Base-by-base conservation (phyloP, 2,113 vertebrate genomes). In the Cryptotis parvus region DNA sequence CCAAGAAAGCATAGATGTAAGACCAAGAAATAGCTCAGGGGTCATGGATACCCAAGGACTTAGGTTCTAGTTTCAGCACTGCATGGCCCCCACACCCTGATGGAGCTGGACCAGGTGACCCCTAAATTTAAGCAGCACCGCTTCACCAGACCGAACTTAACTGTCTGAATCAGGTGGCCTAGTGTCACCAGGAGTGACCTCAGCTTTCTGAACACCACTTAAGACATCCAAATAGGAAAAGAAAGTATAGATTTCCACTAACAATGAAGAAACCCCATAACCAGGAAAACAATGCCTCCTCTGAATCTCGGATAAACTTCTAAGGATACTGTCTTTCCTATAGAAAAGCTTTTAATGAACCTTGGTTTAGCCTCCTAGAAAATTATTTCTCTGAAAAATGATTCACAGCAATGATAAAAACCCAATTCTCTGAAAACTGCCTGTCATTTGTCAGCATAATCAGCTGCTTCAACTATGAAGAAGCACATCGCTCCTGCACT, bases 381-480 rank as follows among this genome's bases (percentile, higher is more conserved):
- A 87, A 82, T 1, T 85, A 31, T 79, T 90, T 94, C 82, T 93
- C 74, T 85, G 65, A 6, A 58, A 66, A 93, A 74, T 33, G n/a
- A 84, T 65, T 45, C 92, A 88, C 31, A 58, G 27, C 89, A 68
- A 58, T 29, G 63, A 70, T 73, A 26, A 77, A 20, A 43, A 90
- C 43, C 22, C 81, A 92, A 22, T 84, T 84, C 55, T 80, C 69
- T 86, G 77, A 89, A 89, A 91, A 61, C 37, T 20, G 85, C 2
- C 26, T 37, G 12, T 45, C 43, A n/a, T 6, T 43, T 6, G 8
- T 31, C 43, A 89, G 18, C 15, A 33, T 68, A 22, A 70, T 66
- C 76, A 52, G 68, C 4, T 75, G 2, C 3, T 41, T 77, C 82
- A 20, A 77, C 26, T 63, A 24, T 27, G 7, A 82, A 85, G 41